Base-by-base conservation (phyloP, 2,113 vertebrate genomes). In the Phocoena sinus region DNA sequence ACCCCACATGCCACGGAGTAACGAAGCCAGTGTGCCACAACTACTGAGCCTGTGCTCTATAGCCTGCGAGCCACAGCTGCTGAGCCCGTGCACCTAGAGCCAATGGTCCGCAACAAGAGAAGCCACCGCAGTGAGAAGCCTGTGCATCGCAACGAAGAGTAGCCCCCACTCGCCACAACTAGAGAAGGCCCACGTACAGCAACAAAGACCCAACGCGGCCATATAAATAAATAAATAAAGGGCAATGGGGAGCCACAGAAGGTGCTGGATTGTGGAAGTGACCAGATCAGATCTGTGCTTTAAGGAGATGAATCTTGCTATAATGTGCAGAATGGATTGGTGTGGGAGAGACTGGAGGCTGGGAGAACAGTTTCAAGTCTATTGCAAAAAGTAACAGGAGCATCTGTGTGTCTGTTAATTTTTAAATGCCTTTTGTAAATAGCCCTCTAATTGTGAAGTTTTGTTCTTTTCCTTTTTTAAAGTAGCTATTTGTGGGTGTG, bases 401-500 rank as follows among this genome's bases (percentile, higher is more conserved):
- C 80, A 38, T 96, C 95, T 94, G 50, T 91, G 89, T 65, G 31
- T 95, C 85, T 87, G 76, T 94, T 96, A n/a, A 65, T 67, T 92
- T 95, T 96, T 21, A 96, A 96, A 97, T 87, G 89, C 82, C 80
- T 97, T 92, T 80, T 84, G 92, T 80, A 87, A 96, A 96, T 84
- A 92, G 65, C 38, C 74, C 60, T 94, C 79, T 31, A 70, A 94
- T 94, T 90, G 95, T 95, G 70, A 76, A 93, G 93, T 84, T 89
- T 84, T 90, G 73, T 88, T 89, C 53, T 65, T 93, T 90, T 89
- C 28, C 41, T 71, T 76, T 87, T 93, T 96, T 71, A 5, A 95
- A 97, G 92, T 79, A 90, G 92, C 90, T 97, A 86, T 97, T 96
- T 94, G 98, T 98, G 98, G 98, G 98, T 96, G 98, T 96, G 91